A percentile compares a stretch with the other conserved stretches of the same genome.
phyloP scores from a whole-genome alignment of 2,888 invertebrate genomes.

The Cecidostiba fungosa region DNA sequence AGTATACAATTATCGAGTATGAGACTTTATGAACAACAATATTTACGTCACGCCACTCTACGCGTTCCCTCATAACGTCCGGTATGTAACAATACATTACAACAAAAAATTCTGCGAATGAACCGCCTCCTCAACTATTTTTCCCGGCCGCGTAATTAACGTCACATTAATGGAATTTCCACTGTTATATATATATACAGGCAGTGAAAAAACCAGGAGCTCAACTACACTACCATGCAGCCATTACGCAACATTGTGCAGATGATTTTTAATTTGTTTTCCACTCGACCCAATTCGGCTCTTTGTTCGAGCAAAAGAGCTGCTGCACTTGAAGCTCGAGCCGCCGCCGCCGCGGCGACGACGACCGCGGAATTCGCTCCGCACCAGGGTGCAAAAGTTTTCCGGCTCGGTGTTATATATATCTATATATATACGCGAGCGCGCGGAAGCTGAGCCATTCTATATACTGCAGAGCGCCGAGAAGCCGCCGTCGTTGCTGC shows the following conservation, averaged over 20 bases:
- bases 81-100: no score
- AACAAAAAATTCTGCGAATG: no score
- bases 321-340: conserved; percentile 5
- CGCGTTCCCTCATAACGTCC: no score
- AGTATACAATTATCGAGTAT: not conserved
- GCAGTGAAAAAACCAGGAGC: no score
- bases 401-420: conserved; percentile 29
- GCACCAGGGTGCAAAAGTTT: conserved; percentile 44
- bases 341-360: not conserved
- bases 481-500: conserved; percentile 30
- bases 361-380: not conserved
- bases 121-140: not conserved
- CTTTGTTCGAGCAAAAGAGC: conserved; percentile 6
- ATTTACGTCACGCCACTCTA: no score
- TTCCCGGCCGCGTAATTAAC: not conserved
- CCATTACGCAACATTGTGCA: conserved; percentile 9
- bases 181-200: not conserved
- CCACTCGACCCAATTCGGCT: not conserved
- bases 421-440: no score
- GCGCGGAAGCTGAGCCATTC: conserved; percentile 12
- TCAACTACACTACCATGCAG: no score
- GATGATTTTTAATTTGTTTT: conserved; percentile 49
- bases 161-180: not conserved
- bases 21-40: no score
- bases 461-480: not conserved